Conservation (phyloP, 2,113 vertebrate species). For the Toxotes jaculatrix region DNA sequence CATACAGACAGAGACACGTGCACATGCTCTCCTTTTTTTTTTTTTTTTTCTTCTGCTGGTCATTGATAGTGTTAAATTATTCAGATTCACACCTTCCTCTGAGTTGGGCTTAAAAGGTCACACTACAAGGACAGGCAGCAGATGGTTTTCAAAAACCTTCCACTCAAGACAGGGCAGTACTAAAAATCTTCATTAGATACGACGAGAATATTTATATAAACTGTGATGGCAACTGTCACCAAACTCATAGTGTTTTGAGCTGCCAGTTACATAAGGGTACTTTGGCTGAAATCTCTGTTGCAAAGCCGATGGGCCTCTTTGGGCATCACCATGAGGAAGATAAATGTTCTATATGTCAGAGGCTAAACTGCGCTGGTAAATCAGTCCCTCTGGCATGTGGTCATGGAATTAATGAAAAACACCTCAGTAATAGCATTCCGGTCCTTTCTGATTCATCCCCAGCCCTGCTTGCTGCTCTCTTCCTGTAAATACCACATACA, state of each 20-base stretch:
- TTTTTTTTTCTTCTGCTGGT: not conserved
- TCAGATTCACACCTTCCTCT: not conserved
- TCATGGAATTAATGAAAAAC: conserved; percentile 33
- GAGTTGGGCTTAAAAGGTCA: not conserved
- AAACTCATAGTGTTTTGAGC: conserved; percentile 8
- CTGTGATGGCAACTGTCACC: not conserved
- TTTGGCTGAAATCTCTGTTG: conserved; percentile 18
- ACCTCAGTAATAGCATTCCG: conserved; percentile 21
- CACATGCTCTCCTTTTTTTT: not conserved
- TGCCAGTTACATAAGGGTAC: not conserved
- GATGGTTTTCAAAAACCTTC: not conserved
- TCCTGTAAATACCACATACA: conserved; percentile 35
- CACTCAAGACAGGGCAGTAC: not conserved
- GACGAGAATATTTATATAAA: not conserved
- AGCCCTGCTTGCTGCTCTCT: conserved; percentile 11
- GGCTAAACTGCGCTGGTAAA: conserved; percentile 27
- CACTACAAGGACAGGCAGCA: not conserved
- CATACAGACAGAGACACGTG: conserved; percentile 31
- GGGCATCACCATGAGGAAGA: conserved; percentile 41
- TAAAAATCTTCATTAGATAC: not conserved
- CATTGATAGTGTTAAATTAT: not conserved
- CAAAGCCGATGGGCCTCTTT: conserved; percentile 29
- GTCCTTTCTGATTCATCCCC: conserved; percentile 30
- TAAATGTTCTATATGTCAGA: conserved; percentile 30
- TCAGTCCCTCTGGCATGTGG: conserved; percentile 6